A percentile compares a stretch with the other conserved stretches of the same genome.
Evolutionary conservation across 1,140 invertebrate genomes (phyloP).

Genomic region (Bactericera cockerelli): DNA sequence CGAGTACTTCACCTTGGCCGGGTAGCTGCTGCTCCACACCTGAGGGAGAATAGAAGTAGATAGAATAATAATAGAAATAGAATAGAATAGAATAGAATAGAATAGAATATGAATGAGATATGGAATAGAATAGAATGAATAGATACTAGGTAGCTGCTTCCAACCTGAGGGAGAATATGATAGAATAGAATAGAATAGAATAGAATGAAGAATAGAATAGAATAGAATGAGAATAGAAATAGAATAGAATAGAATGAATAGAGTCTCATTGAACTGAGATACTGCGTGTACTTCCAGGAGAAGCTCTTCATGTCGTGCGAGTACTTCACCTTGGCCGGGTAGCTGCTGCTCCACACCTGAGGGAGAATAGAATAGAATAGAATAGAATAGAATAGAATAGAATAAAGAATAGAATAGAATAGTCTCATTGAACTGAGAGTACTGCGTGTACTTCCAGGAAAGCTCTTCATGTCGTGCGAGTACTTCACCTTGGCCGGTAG

Average conservation of each 20-base stretch:
- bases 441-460: constrained; percentile 84
- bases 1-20: constrained; percentile 51
- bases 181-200: too few relatives aligned
- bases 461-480: constrained; percentile 62
- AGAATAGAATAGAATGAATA: too few relatives aligned
- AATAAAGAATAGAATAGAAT: too few relatives aligned
- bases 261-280: constrained; percentile 75
- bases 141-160: too few relatives aligned
- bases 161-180: too few relatives aligned
- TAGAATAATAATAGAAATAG: neutral
- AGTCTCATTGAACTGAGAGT: constrained; percentile 72
- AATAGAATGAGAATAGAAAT: too few relatives aligned
- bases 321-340: constrained; percentile 56
- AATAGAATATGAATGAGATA: too few relatives aligned
- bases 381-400: neutral
- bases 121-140: too few relatives aligned
- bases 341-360: constrained; percentile 59
- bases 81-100: too few relatives aligned
- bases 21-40: constrained; percentile 64
- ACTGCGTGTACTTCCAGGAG: constrained; percentile 80
- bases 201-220: too few relatives aligned
- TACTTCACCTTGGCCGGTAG: constrained; percentile 54
- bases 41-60: constrained; percentile 29
- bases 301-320: constrained; percentile 66
- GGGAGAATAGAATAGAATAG: constrained; percentile 21